Conservation (phyloP, 2,888 invertebrate genomes). For the Plutella xylostella region DNA sequence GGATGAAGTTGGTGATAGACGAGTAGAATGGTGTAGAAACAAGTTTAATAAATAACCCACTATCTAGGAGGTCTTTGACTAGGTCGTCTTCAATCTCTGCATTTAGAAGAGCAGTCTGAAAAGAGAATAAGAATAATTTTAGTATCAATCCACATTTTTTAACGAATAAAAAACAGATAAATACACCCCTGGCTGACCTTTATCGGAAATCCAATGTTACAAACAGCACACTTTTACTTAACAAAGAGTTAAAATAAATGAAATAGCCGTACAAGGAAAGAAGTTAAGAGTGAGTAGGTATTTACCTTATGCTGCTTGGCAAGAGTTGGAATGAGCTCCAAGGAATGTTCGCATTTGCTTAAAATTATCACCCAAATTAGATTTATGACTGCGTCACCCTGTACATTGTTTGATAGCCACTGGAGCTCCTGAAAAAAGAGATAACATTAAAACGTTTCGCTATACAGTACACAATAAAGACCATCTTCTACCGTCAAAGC, state of each 20-base stretch:
- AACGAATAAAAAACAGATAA: too few species aligned
- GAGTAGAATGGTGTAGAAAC: slow-evolving; percentile 45
- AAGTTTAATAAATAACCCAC: slow-evolving; percentile 40
- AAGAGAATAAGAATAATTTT: neutral
- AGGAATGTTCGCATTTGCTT: slow-evolving; percentile 31
- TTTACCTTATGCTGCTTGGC: slow-evolving; percentile 33
- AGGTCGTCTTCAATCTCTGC: slow-evolving; percentile 43
- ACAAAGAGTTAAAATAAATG: neutral
- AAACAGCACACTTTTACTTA: neutral
- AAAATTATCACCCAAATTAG: slow-evolving; percentile 47
- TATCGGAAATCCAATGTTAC: neutral
- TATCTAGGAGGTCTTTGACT: slow-evolving; percentile 45
- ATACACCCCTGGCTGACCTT: neutral
- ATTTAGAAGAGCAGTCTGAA: slow-evolving; percentile 33
- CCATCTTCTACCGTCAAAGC: too few species aligned
- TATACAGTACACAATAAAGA: too few species aligned
- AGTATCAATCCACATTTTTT: too few species aligned
- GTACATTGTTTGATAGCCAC: slow-evolving; percentile 26
- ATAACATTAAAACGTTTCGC: neutral
- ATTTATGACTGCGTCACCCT: slow-evolving; percentile 26
- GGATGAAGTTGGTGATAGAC: slow-evolving; percentile 35
- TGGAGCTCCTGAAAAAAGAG: slow-evolving; percentile 41
- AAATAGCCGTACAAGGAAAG: neutral
- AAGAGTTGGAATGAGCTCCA: slow-evolving; percentile 29
- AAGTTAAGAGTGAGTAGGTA: neutral